A percentile compares a stretch with the other conserved stretches of the same genome.
These are phyloP conservation scores for Tangara arthus DNA, from an alignment of 2,797 vertebrate genomes.

Conservation along the genomic window DNA sequence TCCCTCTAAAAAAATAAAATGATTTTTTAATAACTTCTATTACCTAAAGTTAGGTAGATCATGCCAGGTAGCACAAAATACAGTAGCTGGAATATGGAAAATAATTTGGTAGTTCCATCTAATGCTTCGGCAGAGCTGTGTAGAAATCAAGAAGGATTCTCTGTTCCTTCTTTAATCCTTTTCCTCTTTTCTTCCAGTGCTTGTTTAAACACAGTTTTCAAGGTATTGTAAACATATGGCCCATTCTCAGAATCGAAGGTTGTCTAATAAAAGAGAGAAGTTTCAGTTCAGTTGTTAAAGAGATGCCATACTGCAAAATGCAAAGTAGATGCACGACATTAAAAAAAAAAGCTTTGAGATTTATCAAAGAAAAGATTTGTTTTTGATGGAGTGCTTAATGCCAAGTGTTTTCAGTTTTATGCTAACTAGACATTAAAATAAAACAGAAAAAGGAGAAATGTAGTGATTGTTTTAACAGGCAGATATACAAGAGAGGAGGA, in stretches of 20 bases:
- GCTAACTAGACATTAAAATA: neutral
- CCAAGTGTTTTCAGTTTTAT: neutral
- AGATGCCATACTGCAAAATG: neutral
- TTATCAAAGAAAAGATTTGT: neutral
- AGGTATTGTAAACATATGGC: constrained; percentile 75
- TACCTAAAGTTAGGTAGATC: neutral
- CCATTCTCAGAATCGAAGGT: constrained; percentile 80
- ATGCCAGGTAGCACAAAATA: constrained; percentile 7
- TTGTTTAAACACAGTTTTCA: constrained; percentile 86
- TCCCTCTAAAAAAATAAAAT: neutral
- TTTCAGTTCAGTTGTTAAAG: neutral
- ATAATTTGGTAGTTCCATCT: neutral
- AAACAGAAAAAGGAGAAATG: neutral
- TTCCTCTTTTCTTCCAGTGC: constrained; percentile 82
- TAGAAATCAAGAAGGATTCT: constrained; percentile 56
- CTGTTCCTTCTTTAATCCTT: constrained; percentile 67
- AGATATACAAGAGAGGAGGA: neutral
- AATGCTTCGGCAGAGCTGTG: neutral
- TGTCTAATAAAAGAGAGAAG: constrained; percentile 74
- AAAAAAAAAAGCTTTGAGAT: neutral
- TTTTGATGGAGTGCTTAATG: neutral
- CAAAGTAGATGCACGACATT: neutral
- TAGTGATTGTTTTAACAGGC: neutral
- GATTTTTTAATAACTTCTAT: neutral
- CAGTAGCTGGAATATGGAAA: constrained; percentile 1